Conservation (phyloP, 1,140 invertebrate genomes). For the Drosophila nigromelanica region DNA sequence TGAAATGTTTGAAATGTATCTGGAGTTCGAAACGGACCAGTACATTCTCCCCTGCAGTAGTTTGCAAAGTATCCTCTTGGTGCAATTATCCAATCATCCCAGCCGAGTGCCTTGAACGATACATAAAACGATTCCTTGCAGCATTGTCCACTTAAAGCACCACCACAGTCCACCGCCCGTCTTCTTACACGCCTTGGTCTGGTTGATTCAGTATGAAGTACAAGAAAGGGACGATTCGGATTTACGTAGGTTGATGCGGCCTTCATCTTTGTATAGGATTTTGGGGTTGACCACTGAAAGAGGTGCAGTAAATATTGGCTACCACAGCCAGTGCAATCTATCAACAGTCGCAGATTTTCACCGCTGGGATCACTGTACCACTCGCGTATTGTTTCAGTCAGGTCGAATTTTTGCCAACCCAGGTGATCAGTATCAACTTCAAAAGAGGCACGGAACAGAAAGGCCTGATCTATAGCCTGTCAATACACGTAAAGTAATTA, state of each 20-base stretch:
- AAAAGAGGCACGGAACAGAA: slow-evolving; percentile 89
- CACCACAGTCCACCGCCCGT: slow-evolving; percentile 92
- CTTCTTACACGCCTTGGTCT: slow-evolving; percentile 89
- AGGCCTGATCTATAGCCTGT: slow-evolving; percentile 86
- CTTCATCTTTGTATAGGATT: slow-evolving; percentile 13
- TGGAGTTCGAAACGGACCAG: slow-evolving; percentile 89
- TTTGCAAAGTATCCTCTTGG: slow-evolving; percentile 96
- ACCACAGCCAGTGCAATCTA: slow-evolving; percentile 94
- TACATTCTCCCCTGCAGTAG: slow-evolving; percentile 95
- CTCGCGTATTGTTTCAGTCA: slow-evolving; percentile 89
- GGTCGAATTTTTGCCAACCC: slow-evolving; percentile 94
- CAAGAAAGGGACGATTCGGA: slow-evolving; percentile 92
- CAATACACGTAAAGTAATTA: slow-evolving; percentile 16
- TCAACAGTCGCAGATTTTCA: slow-evolving; percentile 88
- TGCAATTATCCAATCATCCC: slow-evolving; percentile 98
- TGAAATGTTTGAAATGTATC: slow-evolving; percentile 94
- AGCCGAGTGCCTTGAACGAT: slow-evolving; percentile 94
- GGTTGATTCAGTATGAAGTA: slow-evolving; percentile 89
- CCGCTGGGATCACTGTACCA: slow-evolving; percentile 87
- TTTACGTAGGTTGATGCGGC: slow-evolving; percentile 70
- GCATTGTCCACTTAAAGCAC: slow-evolving; percentile 90
- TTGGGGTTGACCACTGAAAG: slow-evolving; percentile 46
- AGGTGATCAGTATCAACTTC: slow-evolving; percentile 88
- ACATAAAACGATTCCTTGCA: slow-evolving; percentile 96
- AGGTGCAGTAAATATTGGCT: slow-evolving; percentile 87